A percentile compares a stretch with the other conserved stretches of the same genome.
Conservation (phyloP, 2,113 vertebrate genomes). For the Crotalus viridis region DNA sequence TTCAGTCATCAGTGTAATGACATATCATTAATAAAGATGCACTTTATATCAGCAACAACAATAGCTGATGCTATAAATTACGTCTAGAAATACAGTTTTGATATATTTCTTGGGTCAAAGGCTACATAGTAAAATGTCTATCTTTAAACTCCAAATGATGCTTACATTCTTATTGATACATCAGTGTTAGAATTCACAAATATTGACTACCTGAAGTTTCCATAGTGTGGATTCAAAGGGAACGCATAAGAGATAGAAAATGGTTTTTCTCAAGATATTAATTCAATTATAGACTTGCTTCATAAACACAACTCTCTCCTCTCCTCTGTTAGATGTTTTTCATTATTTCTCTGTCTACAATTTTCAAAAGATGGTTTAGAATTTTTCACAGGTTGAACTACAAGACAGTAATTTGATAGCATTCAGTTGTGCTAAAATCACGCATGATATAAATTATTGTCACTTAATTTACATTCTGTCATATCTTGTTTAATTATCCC, state of each 20-base stretch:
- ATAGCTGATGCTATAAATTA: not conserved
- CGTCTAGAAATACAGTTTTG: not conserved
- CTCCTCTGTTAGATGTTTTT: not conserved
- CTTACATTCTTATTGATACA: not conserved
- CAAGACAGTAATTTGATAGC: not conserved
- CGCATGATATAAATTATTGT: not conserved
- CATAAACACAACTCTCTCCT: not conserved
- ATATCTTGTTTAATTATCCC: conserved; percentile 12
- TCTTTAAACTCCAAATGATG: not conserved
- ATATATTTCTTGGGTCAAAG: not conserved
- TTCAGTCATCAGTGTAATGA: not conserved
- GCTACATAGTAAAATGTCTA: not conserved
- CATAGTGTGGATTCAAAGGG: not conserved
- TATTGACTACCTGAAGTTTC: not conserved
- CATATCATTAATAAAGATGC: not conserved
- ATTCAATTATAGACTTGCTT: not conserved
- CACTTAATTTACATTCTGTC: conserved; percentile 20
- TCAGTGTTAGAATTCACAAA: not conserved
- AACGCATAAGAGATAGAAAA: not conserved
- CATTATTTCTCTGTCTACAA: not conserved
- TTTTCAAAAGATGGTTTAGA: not conserved
- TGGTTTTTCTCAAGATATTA: not conserved
- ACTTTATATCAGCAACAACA: not conserved
- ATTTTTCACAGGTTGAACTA: not conserved
- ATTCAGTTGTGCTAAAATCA: not conserved